A percentile compares a stretch with the other conserved stretches of the same genome.
phyloP scores from a whole-genome alignment of 2,888 invertebrate genomes.

The Nemotelus nigrinus region DNA sequence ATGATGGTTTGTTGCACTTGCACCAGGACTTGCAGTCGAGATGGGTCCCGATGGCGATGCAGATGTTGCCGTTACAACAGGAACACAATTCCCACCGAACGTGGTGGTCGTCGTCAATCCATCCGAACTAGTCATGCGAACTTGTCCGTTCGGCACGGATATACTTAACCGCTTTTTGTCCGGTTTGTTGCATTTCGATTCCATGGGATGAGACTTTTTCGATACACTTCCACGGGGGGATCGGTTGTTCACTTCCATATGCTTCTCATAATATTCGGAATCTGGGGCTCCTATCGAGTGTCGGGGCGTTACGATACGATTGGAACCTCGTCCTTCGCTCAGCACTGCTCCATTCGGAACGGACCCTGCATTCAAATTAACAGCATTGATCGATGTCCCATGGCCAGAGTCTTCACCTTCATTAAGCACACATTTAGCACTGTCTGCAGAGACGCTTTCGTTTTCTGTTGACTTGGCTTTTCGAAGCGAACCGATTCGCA shows the following conservation, averaged over 20 bases:
- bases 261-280: neutral
- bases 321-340: neutral
- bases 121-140: constrained; percentile 37
- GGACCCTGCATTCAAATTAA: neutral
- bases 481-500: constrained; percentile 58
- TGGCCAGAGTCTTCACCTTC: constrained; percentile 49
- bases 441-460: constrained; percentile 47
- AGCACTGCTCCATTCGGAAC: constrained; percentile 24
- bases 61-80: constrained; percentile 13
- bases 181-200: constrained; percentile 31
- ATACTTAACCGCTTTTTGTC: constrained; percentile 48
- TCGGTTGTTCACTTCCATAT: neutral
- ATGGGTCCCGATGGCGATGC: constrained; percentile 14
- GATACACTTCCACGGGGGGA: neutral
- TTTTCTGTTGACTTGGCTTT: constrained; percentile 49
- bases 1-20: constrained; percentile 46
- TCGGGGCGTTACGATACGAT: neutral
- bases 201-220: constrained; percentile 2
- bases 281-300: constrained; percentile 10
- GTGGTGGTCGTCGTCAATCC: neutral
- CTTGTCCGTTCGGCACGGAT: constrained; percentile 49
- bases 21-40: constrained; percentile 38
- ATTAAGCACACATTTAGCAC: neutral
- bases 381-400: neutral
- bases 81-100: neutral